Base-by-base conservation (phyloP, 2,797 vertebrate species). In the Neosilurus mollespiculum region DNA sequence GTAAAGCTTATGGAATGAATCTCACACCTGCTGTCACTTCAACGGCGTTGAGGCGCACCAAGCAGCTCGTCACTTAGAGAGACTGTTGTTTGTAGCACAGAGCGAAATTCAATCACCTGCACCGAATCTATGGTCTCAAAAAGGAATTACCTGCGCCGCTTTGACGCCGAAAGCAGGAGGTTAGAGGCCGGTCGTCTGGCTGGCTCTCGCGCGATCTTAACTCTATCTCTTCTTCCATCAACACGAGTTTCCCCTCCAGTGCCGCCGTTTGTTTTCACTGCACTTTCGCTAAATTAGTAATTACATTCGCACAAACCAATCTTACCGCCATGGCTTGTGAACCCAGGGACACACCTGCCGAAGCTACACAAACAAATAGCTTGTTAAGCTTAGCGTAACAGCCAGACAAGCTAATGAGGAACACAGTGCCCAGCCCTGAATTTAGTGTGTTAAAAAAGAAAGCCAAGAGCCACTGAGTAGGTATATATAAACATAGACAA, bases 231-330 rank as follows among this genome's bases (percentile, higher is more conserved):
- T 49, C 62, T 80, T 87, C 84, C 85, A 89, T 87, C 88, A 86
- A 85, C 58, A 66, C 5, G 76, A 78, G 26, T 86, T 87, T 88
- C 86, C 81, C 80, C 77, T 72, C 81, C 83, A 22, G 73, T 10
- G 43, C 70, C 37, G 26, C 89, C 90, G 91, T 94, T 94, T 94
- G 92, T 94, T 94, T 94, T 91, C 88, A 49, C 90, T 78, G 78
- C 92, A 92, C 92, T 94, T 93, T 92, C 91, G 89, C 91, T 93
- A 95, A 95, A 94, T 94, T 93, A 94, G 91, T 92, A 93, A 94
- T 94, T 94, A 94, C 90, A 93, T 90, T 91, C 90, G 83, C 93
- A 90, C 93, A 90, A 92, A 90, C 90, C 92, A 92, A 91, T 93
- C 92, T 94, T 91, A 85, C 90, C 88, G 76, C 85, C 89, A 88